These are phyloP conservation scores for Hypselothyrea guttata DNA, from an alignment of 2,888 invertebrate species.

Conservation along the genomic window DNA sequence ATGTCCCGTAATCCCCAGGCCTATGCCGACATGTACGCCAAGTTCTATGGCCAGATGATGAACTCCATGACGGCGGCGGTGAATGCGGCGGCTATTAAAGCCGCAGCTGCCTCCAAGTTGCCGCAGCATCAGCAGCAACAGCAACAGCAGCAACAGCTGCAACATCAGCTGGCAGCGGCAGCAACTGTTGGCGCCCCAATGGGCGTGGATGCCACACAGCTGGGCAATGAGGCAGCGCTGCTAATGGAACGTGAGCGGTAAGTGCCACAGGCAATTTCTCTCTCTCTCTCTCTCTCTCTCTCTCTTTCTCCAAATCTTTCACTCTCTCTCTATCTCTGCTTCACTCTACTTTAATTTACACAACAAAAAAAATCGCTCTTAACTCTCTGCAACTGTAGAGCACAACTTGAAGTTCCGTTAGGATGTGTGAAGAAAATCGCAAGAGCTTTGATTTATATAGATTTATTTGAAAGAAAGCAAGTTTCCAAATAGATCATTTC, in stretches of 20 bases:
- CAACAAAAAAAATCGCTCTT: too few species aligned
- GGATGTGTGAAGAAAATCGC: too few species aligned
- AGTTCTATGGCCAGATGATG: conserved; percentile 64
- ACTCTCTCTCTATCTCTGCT: too few species aligned
- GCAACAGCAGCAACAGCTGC: conserved; percentile 11
- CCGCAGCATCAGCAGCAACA: conserved; percentile 10
- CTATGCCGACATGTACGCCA: conserved; percentile 66
- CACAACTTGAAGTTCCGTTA: too few species aligned
- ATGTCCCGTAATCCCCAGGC: conserved; percentile 55
- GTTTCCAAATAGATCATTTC: too few species aligned
- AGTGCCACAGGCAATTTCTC: conserved; percentile 24
- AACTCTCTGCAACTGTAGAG: too few species aligned
- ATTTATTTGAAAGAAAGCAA: too few species aligned
- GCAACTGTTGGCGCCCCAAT: not conserved
- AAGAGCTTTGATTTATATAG: too few species aligned
- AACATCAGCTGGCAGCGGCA: not conserved
- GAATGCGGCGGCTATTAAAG: conserved; percentile 29
- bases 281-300: not conserved
- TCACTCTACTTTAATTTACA: too few species aligned
- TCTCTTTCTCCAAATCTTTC: not conserved
- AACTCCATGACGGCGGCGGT: conserved; percentile 59
- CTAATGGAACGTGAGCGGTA: conserved; percentile 60
- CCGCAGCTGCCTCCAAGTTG: not conserved
- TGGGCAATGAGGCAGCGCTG: conserved; percentile 50
- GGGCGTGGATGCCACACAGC: conserved; percentile 9